Conservation (phyloP, 2,888 invertebrate species). For the Uloborus plumipes region DNA sequence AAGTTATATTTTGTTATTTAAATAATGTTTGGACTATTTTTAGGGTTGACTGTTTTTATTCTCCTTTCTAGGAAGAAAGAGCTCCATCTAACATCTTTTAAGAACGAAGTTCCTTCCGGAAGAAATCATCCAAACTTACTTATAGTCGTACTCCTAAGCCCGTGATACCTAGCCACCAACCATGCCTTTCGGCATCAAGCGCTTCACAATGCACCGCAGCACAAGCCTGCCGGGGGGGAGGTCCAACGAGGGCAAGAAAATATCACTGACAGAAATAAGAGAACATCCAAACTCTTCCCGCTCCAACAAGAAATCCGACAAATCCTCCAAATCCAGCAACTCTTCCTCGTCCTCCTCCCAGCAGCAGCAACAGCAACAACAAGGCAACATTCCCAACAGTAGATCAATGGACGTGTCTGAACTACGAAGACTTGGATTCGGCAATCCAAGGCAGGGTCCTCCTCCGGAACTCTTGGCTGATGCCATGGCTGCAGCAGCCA, state of each 20-base stretch:
- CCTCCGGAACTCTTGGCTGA: constrained; percentile 55
- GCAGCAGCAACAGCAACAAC: constrained; percentile 26
- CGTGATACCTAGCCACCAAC: background rate
- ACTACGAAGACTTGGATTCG: constrained; percentile 45
- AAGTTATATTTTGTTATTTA: no score
- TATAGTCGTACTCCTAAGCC: no score
- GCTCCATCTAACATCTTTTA: no score
- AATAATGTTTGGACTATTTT: no score
- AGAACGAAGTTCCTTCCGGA: no score
- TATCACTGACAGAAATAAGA: constrained; percentile 49
- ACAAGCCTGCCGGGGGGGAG: constrained; percentile 57
- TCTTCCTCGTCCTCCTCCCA: constrained; percentile 10
- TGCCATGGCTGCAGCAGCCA: constrained; percentile 45
- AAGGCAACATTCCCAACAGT: constrained; percentile 45
- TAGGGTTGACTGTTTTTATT: no score
- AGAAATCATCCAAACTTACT: no score
- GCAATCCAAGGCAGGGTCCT: constrained; percentile 36
- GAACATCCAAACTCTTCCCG: constrained; percentile 36
- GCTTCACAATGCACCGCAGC: constrained; percentile 66
- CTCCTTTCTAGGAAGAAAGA: no score
- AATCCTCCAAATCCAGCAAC: constrained; percentile 17
- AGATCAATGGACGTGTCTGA: constrained; percentile 57
- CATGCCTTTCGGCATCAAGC: constrained; percentile 67
- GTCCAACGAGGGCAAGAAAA: constrained; percentile 59
- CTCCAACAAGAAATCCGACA: constrained; percentile 9